Conservation (phyloP, 1,140 invertebrate genomes). For the Bradynema listronoti region DNA sequence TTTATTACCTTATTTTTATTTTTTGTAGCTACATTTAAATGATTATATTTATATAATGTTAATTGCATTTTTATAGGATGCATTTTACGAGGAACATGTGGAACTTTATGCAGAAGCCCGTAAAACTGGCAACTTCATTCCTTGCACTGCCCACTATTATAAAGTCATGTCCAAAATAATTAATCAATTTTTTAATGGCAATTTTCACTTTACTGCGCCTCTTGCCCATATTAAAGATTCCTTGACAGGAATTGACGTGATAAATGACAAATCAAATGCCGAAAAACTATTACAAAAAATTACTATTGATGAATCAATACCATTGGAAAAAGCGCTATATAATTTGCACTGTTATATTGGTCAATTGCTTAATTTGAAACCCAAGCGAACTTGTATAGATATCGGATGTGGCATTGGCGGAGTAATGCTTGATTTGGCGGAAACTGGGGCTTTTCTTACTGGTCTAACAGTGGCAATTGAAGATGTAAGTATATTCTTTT, state of each 20-base stretch:
- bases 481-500: constrained; percentile 30
- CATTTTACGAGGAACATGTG: too few relatives aligned
- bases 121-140: too few relatives aligned
- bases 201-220: constrained; percentile 57
- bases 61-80: too few relatives aligned
- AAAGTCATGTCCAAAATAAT: constrained; percentile 56
- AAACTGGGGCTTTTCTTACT: constrained; percentile 45
- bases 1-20: too few relatives aligned
- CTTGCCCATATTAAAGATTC: background rate
- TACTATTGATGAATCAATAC: too few relatives aligned
- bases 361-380: constrained; percentile 40
- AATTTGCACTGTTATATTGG: constrained; percentile 44
- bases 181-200: constrained; percentile 56
- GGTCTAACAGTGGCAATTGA: constrained; percentile 54
- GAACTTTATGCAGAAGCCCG: too few relatives aligned
- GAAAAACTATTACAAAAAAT: constrained; percentile 11
- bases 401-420: constrained; percentile 55
- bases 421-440: constrained; percentile 48
- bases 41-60: too few relatives aligned
- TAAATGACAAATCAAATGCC: background rate
- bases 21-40: too few relatives aligned
- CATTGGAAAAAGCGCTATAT: constrained; percentile 37
- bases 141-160: constrained; percentile 55
- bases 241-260: background rate
- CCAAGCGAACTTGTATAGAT: constrained; percentile 42